Percentiles rank a stretch among this genome's conserved stretches.
Conservation (phyloP, 2,113 vertebrate genomes). For the Malurus elegans region DNA sequence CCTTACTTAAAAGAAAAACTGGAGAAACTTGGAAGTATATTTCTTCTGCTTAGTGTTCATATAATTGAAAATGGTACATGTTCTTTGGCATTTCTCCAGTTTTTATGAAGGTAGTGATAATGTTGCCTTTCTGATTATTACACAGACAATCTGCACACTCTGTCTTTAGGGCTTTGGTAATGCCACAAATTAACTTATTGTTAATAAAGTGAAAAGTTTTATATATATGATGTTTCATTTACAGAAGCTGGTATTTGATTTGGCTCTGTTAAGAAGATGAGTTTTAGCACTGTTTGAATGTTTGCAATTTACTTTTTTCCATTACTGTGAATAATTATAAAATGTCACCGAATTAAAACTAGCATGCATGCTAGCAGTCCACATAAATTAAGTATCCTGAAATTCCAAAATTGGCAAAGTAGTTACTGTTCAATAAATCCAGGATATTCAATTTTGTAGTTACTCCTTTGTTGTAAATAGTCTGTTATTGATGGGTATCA, state of each 20-base stretch:
- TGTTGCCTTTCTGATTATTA: constrained; percentile 31
- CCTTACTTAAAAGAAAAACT: constrained; percentile 58
- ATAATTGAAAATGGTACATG: neutral
- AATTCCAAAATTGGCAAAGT: neutral
- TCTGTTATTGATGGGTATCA: neutral
- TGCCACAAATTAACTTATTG: constrained; percentile 65
- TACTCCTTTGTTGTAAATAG: neutral
- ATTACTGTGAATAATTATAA: neutral
- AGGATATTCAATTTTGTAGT: neutral
- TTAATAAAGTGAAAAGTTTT: constrained; percentile 67
- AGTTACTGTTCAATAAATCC: neutral
- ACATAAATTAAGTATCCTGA: neutral
- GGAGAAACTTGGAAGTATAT: constrained; percentile 29
- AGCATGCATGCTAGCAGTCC: neutral
- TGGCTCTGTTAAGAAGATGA: neutral
- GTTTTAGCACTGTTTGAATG: neutral
- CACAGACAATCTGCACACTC: constrained; percentile 41
- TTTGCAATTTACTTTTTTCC: neutral
- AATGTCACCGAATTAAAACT: neutral
- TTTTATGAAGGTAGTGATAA: neutral
- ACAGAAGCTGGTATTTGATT: neutral
- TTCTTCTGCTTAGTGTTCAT: constrained; percentile 7
- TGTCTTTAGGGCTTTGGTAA: neutral
- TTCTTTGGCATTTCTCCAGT: neutral
- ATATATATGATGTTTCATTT: neutral